Base-by-base conservation (phyloP, 1,140 invertebrate species). In the Panulirus ornatus region DNA sequence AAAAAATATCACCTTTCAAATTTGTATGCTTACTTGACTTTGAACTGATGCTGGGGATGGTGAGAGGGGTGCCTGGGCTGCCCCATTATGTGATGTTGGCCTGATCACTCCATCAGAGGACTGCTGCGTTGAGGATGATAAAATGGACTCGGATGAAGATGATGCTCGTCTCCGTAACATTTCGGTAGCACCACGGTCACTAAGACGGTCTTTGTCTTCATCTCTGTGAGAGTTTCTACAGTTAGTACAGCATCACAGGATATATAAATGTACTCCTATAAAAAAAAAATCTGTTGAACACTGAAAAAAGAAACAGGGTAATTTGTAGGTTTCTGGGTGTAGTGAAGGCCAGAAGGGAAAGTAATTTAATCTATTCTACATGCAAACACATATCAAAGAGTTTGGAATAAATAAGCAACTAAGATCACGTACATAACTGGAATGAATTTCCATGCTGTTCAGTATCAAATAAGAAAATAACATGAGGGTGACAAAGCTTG, bases 141-240 rank as follows among this genome's bases (percentile, higher is more conserved):
- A 70, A 58, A 91, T 91, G 66, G 85, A 88, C 85, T 91, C 91
- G 11, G 91, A 91, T 30, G 91, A 91, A n/a, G 91, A 91, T 40
- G 91, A 91, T n/a, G 86, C 91, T 51, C 91, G 91, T 38, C 85
- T 82, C 6, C 79, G 70, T 40, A 84, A 34, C 66, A 75, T 42
- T 76, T 91, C 91, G 2, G 51, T 66, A 36, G 84, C 81, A 76
- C 85, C 73, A 51, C 91, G 79, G 22, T 91, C 91, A 84, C 81
- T 88, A 19, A 91, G 79, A 14, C 91, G 84, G 16, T 91, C 91
- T 78, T 91, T 91, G 73, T 91, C 91, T 70, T 91, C 91, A 79
- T 91, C 91, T 71, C 91, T 91, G 70, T 42, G 22, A 66, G 51
- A 44, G 19, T 27, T 22, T 22, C 0, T 34, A 34, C 51, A 73